These are phyloP conservation scores for Gastrophysa polygoni DNA, from an alignment of 2,888 invertebrate species.

Conservation along the genomic window DNA sequence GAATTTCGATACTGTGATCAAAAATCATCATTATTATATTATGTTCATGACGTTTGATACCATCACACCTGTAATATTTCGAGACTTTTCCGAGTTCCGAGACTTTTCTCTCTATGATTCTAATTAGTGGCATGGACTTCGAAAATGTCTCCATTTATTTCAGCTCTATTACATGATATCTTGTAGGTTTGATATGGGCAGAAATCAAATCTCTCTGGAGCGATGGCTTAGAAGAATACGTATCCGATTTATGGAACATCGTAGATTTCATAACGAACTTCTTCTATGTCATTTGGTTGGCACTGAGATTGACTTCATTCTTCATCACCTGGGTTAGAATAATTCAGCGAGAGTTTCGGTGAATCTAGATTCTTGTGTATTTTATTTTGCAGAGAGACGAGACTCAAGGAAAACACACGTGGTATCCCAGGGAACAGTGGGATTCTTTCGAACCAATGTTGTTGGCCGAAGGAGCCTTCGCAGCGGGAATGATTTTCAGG, in stretches of 20 bases:
- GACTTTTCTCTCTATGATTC: too few relatives aligned
- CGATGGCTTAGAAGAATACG: slow-evolving; percentile 88
- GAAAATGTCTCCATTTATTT: too few relatives aligned
- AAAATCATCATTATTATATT: too few relatives aligned
- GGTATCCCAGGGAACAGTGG: slow-evolving; percentile 90
- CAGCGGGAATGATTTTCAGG: slow-evolving; percentile 95
- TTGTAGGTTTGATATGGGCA: slow-evolving; percentile 88
- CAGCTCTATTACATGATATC: slow-evolving; percentile 17
- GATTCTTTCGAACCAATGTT: slow-evolving; percentile 95
- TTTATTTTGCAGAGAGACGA: slow-evolving; percentile 41
- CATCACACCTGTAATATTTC: too few relatives aligned
- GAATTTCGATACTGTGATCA: too few relatives aligned
- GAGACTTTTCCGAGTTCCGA: too few relatives aligned
- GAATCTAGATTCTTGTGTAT: slow-evolving; percentile 1
- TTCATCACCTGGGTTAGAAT: slow-evolving; percentile 81
- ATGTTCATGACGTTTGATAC: too few relatives aligned
- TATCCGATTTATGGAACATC: slow-evolving; percentile 97
- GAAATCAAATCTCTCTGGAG: slow-evolving; percentile 92
- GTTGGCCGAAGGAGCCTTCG: slow-evolving; percentile 91
- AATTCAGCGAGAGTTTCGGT: neutral
- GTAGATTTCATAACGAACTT: slow-evolving; percentile 97
- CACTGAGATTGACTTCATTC: slow-evolving; percentile 87
- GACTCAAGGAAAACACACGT: slow-evolving; percentile 57
- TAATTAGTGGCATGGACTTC: neutral
- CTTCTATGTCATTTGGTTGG: slow-evolving; percentile 93